Base-by-base conservation (phyloP, 2,888 invertebrate genomes). In the Mimumesa dahlbomi region DNA sequence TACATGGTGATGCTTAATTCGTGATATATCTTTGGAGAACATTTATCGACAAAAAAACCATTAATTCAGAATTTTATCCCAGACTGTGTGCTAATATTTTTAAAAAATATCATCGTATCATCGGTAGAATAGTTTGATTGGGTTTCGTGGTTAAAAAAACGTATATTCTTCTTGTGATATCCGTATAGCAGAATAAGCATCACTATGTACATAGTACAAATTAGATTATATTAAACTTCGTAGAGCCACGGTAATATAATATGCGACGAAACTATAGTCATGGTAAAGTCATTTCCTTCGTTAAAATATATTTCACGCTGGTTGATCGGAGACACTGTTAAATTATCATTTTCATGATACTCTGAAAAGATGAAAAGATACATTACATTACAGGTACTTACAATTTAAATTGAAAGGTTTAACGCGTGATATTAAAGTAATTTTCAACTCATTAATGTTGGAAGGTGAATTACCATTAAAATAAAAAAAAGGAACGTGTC, bases 1-100 rank as follows among this genome's bases (percentile, higher is more conserved):
- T 62, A 36, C 56, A 49, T 56, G 38, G 50, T 53, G 45, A 62
- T 70, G 70, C 38, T 48, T 36, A 69, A 59, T 59, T 42, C 25
- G 11, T 7, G 7, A 29, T 5, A 25, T n/a, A n/a, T n/a, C n/a
- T n/a, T n/a, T n/a, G n/a, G n/a, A n/a, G n/a, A n/a, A n/a, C n/a
- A n/a, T n/a, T n/a, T n/a, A n/a, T n/a, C n/a, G n/a, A n/a, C n/a
- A n/a, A n/a, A n/a, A n/a, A n/a, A n/a, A n/a, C n/a, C n/a, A n/a
- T n/a, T n/a, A n/a, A n/a, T n/a, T n/a, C n/a, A n/a, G n/a, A n/a
- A n/a, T n/a, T n/a, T n/a, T n/a, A n/a, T n/a, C n/a, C n/a, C n/a
- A n/a, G n/a, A n/a, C n/a, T n/a, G n/a, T n/a, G n/a, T n/a, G n/a
- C n/a, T n/a, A n/a, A n/a, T n/a, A n/a, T n/a, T n/a, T n/a, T n/a